A percentile compares a stretch with the other conserved stretches of the same genome.
Evolutionary conservation across 1,140 invertebrate species (phyloP).

Genomic region (Subanguina moxae): DNA sequence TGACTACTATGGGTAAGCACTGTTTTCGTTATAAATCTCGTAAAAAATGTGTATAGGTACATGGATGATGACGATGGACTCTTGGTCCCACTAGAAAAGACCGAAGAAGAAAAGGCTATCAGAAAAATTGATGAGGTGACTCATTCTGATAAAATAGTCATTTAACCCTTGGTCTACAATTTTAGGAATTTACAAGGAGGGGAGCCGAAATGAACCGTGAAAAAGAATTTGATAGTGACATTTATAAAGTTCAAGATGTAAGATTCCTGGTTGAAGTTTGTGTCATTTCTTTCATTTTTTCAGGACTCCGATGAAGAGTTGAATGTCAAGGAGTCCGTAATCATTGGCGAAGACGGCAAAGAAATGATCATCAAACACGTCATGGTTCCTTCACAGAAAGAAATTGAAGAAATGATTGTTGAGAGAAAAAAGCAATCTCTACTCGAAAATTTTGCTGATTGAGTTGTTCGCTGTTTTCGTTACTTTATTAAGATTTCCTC

Average conservation of each 20-base stretch:
- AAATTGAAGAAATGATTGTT: conserved; percentile 54
- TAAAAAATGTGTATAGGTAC: conserved; percentile 63
- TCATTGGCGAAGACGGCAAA: conserved; percentile 52
- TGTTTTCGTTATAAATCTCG: conserved; percentile 76
- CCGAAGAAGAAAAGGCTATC: conserved; percentile 48
- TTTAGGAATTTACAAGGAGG: conserved; percentile 37
- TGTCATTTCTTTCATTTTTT: conserved; percentile 7
- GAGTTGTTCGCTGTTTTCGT: conserved; percentile 11
- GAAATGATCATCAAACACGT: conserved; percentile 55
- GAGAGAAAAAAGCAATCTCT: conserved; percentile 56
- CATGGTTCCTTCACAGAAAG: conserved; percentile 54
- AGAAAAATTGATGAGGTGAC: not conserved
- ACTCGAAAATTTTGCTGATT: conserved; percentile 42
- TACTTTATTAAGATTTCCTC: not conserved
- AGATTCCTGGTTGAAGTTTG: not conserved
- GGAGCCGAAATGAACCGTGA: conserved; percentile 47
- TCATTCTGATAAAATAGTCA: too few relatives aligned
- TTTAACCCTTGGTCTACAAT: too few relatives aligned
- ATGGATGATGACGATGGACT: conserved; percentile 95
- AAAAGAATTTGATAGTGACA: conserved; percentile 49
- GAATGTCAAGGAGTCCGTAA: conserved; percentile 52
- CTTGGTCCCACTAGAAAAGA: conserved; percentile 77
- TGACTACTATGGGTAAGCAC: conserved; percentile 76
- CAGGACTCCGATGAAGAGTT: conserved; percentile 52
- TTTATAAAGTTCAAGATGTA: conserved; percentile 50